Base-by-base conservation (phyloP, 1,140 invertebrate genomes). In the Tetraneura akinire region DNA sequence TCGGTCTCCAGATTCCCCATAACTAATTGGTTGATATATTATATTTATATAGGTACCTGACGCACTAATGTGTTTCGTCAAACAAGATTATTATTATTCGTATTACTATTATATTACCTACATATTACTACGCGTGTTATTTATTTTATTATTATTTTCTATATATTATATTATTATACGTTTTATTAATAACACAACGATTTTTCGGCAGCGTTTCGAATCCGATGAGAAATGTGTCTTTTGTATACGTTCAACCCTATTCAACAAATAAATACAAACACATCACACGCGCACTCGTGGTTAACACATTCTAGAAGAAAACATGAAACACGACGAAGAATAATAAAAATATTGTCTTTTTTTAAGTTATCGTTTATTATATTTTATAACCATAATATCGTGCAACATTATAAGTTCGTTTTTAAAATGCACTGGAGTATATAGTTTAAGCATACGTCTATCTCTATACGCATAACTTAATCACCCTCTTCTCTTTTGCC, bases 201-300 rank as follows among this genome's bases (percentile, higher is more conserved):
- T 60, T 62, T 45, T 62, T 42, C 74, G 10, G 74, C 37, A 45
- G 32, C 74, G 74, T 78, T 78, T 78, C 74, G 32, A 57, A 76
- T 57, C 51, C 51, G 21, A 32, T 60, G 53, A 76, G 73, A 76
- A 76, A 76, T 76, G 73, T 76, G 73, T 60, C n/a, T 57, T 57
- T 76, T 42, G 73, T 76, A 8, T 37, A n/a, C n/a, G 66, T 32
- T 49, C 45, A 13, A 13, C 26, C 45, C 47, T 10, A 29, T 68
- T 14, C 3, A 49, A 70, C 16, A 16, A 18, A 45, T 16, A 70
- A 14, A 37, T 14, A 68, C 42, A 26, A 16, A 47, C 42, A 37
- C 18, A 37, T n/a, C 14, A 62, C 60, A 1, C 23, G 55, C 1
- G 4, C 57, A 29, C 13, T 13, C 16, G 57, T 9, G 13, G n/a